Evolutionary conservation across 2,888 invertebrate genomes (phyloP).

Genomic region (Marasmarcha lunaedactyla): DNA sequence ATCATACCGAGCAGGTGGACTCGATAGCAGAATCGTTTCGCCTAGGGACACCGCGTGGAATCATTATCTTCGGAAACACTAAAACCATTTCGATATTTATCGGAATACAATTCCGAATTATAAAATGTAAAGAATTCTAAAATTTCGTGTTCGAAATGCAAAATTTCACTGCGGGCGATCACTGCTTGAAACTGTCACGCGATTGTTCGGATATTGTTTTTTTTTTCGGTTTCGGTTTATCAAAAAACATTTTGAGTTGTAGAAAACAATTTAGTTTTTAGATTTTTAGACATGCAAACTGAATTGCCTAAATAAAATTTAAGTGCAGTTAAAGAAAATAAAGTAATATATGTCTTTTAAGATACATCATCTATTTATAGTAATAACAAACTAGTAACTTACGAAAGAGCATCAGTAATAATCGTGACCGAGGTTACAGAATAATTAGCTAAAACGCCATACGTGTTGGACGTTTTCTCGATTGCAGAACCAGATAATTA

Average conservation of each 20-base stretch:
- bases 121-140: constrained; percentile 20
- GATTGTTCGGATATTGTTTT: constrained; percentile 21
- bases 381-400: too few relatives aligned
- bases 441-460: constrained; percentile 51
- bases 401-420: constrained; percentile 13
- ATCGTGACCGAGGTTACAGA: constrained; percentile 49
- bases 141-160: constrained; percentile 24
- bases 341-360: too few relatives aligned
- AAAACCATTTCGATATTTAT: constrained; percentile 24
- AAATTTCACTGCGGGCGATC: constrained; percentile 21
- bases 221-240: constrained; percentile 2
- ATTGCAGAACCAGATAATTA: constrained; percentile 1
- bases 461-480: constrained; percentile 11
- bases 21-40: constrained; percentile 50
- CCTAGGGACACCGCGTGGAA: constrained; percentile 62
- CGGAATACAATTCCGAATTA: constrained; percentile 7
- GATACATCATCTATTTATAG: too few relatives aligned
- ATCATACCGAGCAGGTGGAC: constrained; percentile 67
- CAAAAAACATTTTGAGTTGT: too few relatives aligned
- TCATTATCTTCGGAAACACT: constrained; percentile 40
- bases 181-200: constrained; percentile 27
- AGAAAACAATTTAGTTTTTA: too few relatives aligned
- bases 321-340: too few relatives aligned
- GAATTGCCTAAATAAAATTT: too few relatives aligned
- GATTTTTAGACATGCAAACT: too few relatives aligned